Percentiles rank a stretch among this genome's conserved stretches.
Conservation (phyloP, 2,113 vertebrate genomes). For the Chloropsis hardwickii region DNA sequence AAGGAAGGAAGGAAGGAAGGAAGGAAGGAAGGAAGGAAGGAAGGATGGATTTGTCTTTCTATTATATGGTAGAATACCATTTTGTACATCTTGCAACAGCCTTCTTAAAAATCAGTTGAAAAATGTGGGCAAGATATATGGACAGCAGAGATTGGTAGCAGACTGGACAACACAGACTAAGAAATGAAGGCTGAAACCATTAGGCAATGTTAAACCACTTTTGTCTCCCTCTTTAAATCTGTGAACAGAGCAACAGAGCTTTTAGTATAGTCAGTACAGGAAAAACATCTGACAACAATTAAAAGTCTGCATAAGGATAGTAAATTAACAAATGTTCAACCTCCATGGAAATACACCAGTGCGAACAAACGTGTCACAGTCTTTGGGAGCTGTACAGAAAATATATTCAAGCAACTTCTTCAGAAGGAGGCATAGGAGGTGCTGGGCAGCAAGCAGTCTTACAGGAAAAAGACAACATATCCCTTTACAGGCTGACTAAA, state of each 20-base stretch:
- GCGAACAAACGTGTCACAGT: not conserved
- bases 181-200: not conserved
- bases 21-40: too few species aligned
- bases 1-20: too few species aligned
- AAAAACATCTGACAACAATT: constrained; percentile 1
- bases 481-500: not conserved
- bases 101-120: not conserved
- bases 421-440: not conserved
- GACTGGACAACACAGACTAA: not conserved
- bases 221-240: not conserved
- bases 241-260: not conserved
- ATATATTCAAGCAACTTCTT: not conserved
- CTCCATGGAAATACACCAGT: not conserved
- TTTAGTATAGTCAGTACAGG: not conserved
- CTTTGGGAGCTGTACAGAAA: not conserved
- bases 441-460: not conserved
- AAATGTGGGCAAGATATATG: not conserved
- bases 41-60: not conserved
- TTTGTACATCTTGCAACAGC: not conserved
- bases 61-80: not conserved
- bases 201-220: not conserved
- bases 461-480: not conserved
- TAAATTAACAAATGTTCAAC: not conserved
- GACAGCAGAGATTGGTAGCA: not conserved
- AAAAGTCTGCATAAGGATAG: not conserved